A percentile compares a stretch with the other conserved stretches of the same genome.
phyloP scores from a whole-genome alignment of 2,888 invertebrate genomes.

The Platerodrilus igneus region DNA sequence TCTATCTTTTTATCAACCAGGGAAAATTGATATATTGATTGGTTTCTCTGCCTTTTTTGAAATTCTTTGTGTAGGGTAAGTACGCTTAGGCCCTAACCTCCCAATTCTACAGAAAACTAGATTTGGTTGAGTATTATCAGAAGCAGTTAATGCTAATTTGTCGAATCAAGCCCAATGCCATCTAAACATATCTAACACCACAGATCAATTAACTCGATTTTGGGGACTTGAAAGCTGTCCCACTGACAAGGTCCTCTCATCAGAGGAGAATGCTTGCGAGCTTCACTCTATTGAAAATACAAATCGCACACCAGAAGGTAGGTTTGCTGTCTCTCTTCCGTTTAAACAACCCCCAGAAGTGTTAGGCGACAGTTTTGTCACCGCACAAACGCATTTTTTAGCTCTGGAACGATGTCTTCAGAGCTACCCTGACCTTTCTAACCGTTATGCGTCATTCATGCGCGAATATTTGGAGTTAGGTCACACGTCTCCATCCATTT shows the following conservation, averaged over 20 bases:
- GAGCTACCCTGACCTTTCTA: conserved; percentile 19
- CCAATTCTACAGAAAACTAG: too few species aligned
- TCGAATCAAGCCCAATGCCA: too few species aligned
- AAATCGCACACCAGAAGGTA: conserved; percentile 23
- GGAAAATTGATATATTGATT: too few species aligned
- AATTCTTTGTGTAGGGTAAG: too few species aligned
- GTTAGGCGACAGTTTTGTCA: conserved; percentile 24
- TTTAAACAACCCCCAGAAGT: conserved; percentile 17
- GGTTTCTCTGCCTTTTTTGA: too few species aligned
- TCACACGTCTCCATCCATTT: conserved; percentile 7
- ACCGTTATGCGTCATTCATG: conserved; percentile 13
- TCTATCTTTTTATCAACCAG: too few species aligned
- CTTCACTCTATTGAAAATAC: conserved; percentile 26
- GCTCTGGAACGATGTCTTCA: conserved; percentile 23
- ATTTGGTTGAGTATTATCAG: too few species aligned
- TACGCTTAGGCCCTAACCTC: too few species aligned
- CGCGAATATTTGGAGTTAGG: conserved; percentile 6
- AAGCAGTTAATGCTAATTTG: too few species aligned
- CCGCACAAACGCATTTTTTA: conserved; percentile 24
- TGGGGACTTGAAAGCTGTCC: conserved; percentile 32
- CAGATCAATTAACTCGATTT: conserved; percentile 22
- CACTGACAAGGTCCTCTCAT: not conserved
- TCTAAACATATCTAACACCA: too few species aligned
- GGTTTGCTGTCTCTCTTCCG: conserved; percentile 29
- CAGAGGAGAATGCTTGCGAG: conserved; percentile 27